These are phyloP conservation scores for Dendrolimus punctatus DNA, from an alignment of 1,140 invertebrate genomes.

Conservation along the genomic window DNA sequence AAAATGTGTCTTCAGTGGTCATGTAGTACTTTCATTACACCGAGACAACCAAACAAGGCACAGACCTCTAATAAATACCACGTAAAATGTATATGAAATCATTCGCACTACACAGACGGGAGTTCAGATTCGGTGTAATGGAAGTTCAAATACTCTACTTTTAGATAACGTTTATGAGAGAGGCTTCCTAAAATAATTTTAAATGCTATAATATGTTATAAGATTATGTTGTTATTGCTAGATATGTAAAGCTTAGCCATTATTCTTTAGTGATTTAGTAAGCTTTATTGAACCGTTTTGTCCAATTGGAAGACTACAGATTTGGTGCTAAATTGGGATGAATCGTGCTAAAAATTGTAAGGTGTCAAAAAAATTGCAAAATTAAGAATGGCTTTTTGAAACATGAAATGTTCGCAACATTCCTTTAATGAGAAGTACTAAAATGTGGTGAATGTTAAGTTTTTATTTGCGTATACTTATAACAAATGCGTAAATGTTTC, in stretches of 20 bases:
- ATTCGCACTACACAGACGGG: too few relatives aligned
- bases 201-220: slow-evolving; percentile 58
- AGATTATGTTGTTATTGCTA: slow-evolving; percentile 68
- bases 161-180: slow-evolving; percentile 50
- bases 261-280: slow-evolving; percentile 63
- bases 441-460: slow-evolving; percentile 47
- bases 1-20: too few relatives aligned
- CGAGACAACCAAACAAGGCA: too few relatives aligned
- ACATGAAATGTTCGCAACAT: slow-evolving; percentile 55
- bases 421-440: slow-evolving; percentile 40
- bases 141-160: slow-evolving; percentile 29
- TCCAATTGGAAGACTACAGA: slow-evolving; percentile 68
- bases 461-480: slow-evolving; percentile 63
- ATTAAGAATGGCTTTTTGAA: too few relatives aligned
- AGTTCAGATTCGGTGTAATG: too few relatives aligned
- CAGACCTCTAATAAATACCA: too few relatives aligned
- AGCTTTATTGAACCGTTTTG: slow-evolving; percentile 64
- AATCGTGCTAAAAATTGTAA: slow-evolving; percentile 29
- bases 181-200: slow-evolving; percentile 59
- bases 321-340: slow-evolving; percentile 68
- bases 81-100: too few relatives aligned
- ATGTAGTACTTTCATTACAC: too few relatives aligned
- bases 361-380: not conserved
- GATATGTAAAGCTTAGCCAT: slow-evolving; percentile 67
- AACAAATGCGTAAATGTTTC: slow-evolving; percentile 24